A percentile compares a stretch with the other conserved stretches of the same genome.
These are phyloP conservation scores for Seira musarum DNA, from an alignment of 2,888 invertebrate species.

Conservation along the genomic window DNA sequence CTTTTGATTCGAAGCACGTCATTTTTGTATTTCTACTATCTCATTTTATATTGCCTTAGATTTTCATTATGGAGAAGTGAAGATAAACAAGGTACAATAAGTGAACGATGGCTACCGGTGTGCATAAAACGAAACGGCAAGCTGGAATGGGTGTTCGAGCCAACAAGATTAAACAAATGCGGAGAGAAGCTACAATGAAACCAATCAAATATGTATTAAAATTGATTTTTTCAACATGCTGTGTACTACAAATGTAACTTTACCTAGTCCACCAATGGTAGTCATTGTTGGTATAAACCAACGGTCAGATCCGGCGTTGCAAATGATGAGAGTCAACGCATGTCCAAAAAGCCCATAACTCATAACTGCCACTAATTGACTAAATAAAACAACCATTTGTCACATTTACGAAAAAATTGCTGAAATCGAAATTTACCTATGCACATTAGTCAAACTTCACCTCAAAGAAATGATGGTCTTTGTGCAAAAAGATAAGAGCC, in stretches of 20 bases:
- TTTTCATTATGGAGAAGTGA: constrained; percentile 74
- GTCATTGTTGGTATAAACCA: constrained; percentile 74
- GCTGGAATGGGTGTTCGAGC: constrained; percentile 74
- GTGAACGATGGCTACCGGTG: constrained; percentile 73
- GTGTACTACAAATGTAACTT: too few species aligned
- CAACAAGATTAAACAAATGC: constrained; percentile 73
- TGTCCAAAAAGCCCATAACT: constrained; percentile 75
- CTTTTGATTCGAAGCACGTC: too few species aligned
- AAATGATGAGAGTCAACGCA: constrained; percentile 72
- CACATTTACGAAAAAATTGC: background rate
- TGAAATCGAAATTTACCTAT: constrained; percentile 51
- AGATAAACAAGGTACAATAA: constrained; percentile 74
- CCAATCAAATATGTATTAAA: too few species aligned
- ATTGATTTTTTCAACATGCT: too few species aligned
- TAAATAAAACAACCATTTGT: constrained; percentile 16
- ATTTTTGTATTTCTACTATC: too few species aligned
- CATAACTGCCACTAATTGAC: constrained; percentile 73
- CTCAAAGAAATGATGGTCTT: constrained; percentile 65
- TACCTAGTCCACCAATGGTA: constrained; percentile 73
- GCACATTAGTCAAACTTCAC: constrained; percentile 55
- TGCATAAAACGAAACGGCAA: constrained; percentile 74
- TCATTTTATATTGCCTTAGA: constrained; percentile 21
- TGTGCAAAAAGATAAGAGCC: constrained; percentile 64
- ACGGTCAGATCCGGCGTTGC: constrained; percentile 73
- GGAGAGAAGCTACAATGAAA: constrained; percentile 71